These are phyloP conservation scores for Gymnothorax javanicus DNA, from an alignment of 2,797 vertebrate species.

Conservation along the genomic window DNA sequence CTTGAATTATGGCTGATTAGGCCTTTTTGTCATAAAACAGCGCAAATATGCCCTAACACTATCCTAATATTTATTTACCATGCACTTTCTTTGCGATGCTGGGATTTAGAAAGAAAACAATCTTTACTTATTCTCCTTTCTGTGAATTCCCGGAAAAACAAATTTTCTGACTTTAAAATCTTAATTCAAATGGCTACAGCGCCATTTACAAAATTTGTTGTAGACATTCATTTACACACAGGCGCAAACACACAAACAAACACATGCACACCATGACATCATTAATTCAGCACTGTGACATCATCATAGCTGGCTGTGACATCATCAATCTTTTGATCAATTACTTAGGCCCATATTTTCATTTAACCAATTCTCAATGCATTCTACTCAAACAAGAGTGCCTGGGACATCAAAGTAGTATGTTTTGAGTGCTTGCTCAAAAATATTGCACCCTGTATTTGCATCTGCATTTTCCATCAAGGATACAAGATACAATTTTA, in stretches of 20 bases:
- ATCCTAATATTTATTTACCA: not conserved
- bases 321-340: constrained; percentile 54
- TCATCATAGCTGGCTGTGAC: constrained; percentile 46
- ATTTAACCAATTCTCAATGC: constrained; percentile 65
- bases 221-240: constrained; percentile 70
- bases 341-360: constrained; percentile 49
- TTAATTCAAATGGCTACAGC: constrained; percentile 62
- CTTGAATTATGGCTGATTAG: constrained; percentile 62
- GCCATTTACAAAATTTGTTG: constrained; percentile 43
- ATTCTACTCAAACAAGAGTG: constrained; percentile 71
- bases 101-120: constrained; percentile 65
- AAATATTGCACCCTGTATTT: constrained; percentile 65
- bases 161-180: constrained; percentile 48
- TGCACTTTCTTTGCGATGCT: constrained; percentile 66
- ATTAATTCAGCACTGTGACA: constrained; percentile 59
- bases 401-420: constrained; percentile 51
- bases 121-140: constrained; percentile 63
- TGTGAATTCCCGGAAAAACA: constrained; percentile 77
- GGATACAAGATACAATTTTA: constrained; percentile 67
- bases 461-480: constrained; percentile 70
- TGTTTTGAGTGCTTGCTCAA: constrained; percentile 56
- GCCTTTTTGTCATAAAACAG: constrained; percentile 76
- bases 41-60: constrained; percentile 69
- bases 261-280: constrained; percentile 51
- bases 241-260: constrained; percentile 39